Conservation (phyloP, 2,888 invertebrate genomes). For the Linyphia triangularis region DNA sequence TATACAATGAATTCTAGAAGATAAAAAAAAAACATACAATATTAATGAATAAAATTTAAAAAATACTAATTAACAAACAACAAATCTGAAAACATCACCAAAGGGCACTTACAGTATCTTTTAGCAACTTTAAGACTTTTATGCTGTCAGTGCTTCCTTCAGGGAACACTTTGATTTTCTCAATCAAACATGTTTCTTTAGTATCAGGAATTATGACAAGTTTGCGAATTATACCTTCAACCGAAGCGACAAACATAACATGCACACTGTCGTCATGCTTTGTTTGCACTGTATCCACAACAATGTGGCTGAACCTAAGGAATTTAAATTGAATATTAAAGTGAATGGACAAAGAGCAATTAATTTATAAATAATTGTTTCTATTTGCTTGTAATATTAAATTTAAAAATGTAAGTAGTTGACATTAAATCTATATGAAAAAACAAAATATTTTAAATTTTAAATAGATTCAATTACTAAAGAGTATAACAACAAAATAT, state of each 20-base stretch:
- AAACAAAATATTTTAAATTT: not conserved
- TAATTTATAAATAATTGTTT: not conserved
- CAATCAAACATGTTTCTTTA: slow-evolving; percentile 87
- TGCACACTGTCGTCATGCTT: slow-evolving; percentile 85
- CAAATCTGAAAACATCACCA: not conserved
- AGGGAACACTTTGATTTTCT: slow-evolving; percentile 88
- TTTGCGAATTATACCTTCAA: slow-evolving; percentile 88
- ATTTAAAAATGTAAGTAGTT: not conserved
- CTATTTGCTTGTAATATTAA: not conserved
- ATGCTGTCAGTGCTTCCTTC: slow-evolving; percentile 86
- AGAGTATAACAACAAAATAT: not conserved
- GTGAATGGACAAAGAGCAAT: not conserved
- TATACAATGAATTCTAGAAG: slow-evolving; percentile 86
- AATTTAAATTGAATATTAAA: not conserved
- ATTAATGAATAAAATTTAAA: not conserved
- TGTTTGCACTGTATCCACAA: slow-evolving; percentile 88
- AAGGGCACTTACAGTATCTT: slow-evolving; percentile 82
- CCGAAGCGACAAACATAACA: slow-evolving; percentile 90
- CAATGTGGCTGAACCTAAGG: slow-evolving; percentile 82
- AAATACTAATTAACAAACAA: not conserved
- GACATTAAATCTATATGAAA: not conserved
- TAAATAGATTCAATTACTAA: not conserved
- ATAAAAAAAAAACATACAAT: slow-evolving; percentile 13
- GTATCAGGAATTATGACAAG: slow-evolving; percentile 87
- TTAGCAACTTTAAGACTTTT: slow-evolving; percentile 81